Base-by-base conservation (phyloP, 92 coral and sea anemone genomes). In the Chrysogorgia sp. region DNA sequence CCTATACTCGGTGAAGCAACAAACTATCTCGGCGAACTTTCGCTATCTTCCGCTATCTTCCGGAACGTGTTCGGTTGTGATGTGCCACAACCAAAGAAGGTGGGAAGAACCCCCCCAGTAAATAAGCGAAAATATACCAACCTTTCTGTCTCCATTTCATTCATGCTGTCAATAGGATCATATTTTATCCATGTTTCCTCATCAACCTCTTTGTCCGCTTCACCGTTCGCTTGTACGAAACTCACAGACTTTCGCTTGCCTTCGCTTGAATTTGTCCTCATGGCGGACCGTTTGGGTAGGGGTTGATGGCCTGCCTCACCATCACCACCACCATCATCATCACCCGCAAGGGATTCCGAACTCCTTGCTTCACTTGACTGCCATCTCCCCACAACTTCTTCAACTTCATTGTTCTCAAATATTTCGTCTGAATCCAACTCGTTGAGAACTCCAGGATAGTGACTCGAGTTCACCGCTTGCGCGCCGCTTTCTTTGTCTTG, bases 161-260 rank as follows among this genome's bases (percentile, higher is more conserved):
- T 65, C 1, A 24, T 41, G 25, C 10, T 34, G 3, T 41, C 76
- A 47, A 22, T 35, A 49, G 17, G 15, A 22, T 14, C 71, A 0
- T 10, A 17, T 23, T 21, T 77, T 15, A 14, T 67, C 61, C 21
- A 26, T 60, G 0, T 69, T 28, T 77, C 47, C 32, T 14, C 60
- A 23, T 80, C 60, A 20, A 13, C n/a, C 13, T 28, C 55, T 25
- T 20, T 32, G 49, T 84, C 64, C 0, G 76, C 71, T 15, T 63
- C 69, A 10, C 62, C 87, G 10, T 79, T 50, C 22, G 35, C 83
- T 15, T 32, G 21, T 34, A 53, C 79, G 34, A 72, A 72, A n/a
- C 48, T 72, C 14, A 72, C 79, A 1, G 79, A 72, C 52, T 72
- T 72, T 55, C 79, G 14, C 41, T 72, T 72, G 1, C 79, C 33